Conservation (phyloP, 2,113 vertebrate species). For the Tapirus terrestris region DNA sequence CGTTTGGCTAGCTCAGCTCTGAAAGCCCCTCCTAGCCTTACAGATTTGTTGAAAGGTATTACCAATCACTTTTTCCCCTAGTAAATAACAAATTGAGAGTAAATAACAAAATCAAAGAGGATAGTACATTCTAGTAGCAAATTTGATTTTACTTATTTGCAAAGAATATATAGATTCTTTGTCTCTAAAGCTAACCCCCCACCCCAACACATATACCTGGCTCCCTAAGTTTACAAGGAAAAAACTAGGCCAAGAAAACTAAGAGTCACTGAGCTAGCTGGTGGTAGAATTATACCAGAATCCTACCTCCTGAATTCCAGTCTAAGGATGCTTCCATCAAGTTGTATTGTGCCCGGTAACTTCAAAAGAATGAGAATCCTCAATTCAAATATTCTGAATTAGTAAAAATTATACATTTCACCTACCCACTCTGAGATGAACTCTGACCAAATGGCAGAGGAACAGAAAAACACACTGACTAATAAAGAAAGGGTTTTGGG, state of each 20-base stretch:
- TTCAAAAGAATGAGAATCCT: background rate
- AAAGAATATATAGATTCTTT: slow-evolving; percentile 38
- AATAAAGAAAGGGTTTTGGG: background rate
- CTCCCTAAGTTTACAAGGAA: background rate
- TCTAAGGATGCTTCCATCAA: background rate
- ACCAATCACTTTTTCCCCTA: background rate
- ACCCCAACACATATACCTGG: background rate
- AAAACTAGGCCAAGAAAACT: background rate
- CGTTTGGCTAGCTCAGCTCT: background rate
- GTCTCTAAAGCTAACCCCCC: background rate
- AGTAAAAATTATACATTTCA: slow-evolving; percentile 11
- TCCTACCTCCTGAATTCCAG: background rate
- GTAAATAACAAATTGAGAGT: background rate
- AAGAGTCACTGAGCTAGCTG: background rate
- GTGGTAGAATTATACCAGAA: background rate
- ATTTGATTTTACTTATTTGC: slow-evolving; percentile 31
- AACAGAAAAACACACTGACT: background rate
- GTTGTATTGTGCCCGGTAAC: background rate
- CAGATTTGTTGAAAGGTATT: background rate
- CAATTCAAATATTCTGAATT: background rate
- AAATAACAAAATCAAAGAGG: background rate
- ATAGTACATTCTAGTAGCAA: background rate
- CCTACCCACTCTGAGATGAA: background rate
- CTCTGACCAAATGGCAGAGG: background rate
- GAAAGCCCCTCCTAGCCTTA: background rate